A percentile compares a stretch with the other conserved stretches of the same genome.
Evolutionary conservation across 2,888 invertebrate species (phyloP).

Genomic region (Azorinus chamasolen): DNA sequence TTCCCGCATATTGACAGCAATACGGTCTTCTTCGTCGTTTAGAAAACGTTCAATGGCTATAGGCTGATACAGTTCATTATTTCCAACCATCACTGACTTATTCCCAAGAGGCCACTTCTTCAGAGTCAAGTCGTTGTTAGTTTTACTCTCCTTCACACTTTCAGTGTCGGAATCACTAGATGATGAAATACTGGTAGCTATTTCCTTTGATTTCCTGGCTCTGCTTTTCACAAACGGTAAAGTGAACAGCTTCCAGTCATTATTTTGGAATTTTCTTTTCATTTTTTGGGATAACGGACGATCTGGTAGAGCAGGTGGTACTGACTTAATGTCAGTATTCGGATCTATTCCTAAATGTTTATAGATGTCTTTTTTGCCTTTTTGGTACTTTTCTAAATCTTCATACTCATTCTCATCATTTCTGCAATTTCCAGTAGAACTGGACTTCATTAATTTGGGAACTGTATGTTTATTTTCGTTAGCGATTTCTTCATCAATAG

Average conservation of each 20-base stretch:
- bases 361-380: conserved; percentile 60
- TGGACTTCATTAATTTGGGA: conserved; percentile 40
- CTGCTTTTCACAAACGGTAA: conserved; percentile 56
- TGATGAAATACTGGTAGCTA: conserved; percentile 55
- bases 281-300: conserved; percentile 61
- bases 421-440: conserved; percentile 40
- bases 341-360: conserved; percentile 71
- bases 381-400: conserved; percentile 70
- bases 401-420: conserved; percentile 69
- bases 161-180: conserved; percentile 64
- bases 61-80: conserved; percentile 55
- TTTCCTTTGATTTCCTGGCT: conserved; percentile 51
- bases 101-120: conserved; percentile 64
- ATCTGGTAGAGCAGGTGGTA: conserved; percentile 70
- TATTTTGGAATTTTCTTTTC: conserved; percentile 42
- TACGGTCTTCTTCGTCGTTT: conserved; percentile 42
- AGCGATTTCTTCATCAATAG: conserved; percentile 17
- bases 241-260: conserved; percentile 56
- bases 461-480: background rate
- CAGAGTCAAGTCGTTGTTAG: conserved; percentile 35
- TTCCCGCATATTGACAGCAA: conserved; percentile 41
- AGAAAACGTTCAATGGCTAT: conserved; percentile 51
- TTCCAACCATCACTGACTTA: conserved; percentile 52
- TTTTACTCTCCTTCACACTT: conserved; percentile 24
- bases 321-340: conserved; percentile 53